Evolutionary conservation across 2,888 invertebrate genomes (phyloP), one percentile per base, ranked within the genome.

Genomic region (Drosophila falleni): DNA sequence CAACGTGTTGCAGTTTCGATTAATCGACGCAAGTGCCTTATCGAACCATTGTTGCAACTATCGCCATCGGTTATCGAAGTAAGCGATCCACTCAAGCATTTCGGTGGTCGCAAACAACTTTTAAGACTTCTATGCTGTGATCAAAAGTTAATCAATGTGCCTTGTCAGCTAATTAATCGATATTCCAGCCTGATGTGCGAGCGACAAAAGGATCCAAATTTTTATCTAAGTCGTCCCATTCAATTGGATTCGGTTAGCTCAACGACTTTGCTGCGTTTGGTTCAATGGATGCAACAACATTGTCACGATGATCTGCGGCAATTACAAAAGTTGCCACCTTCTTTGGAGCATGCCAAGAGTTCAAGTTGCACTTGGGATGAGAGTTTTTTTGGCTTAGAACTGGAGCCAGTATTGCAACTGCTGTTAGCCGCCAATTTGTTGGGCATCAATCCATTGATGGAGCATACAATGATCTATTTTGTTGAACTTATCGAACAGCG

Each of bases 261-360:
- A 5, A 6, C 1, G 1, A 74, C 63, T 0, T 2, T 87, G 42
- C 10, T 46, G 0, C 67, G 65, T 0, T 15, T 84, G 3, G n/a
- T 81, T 0, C 6, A 35, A 0, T 83, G 87, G 81, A 75, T 83
- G 79, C 54, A 78, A 0, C 66, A 63, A 8, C 75, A 83, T 51
- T 42, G 37, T 6, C 8, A 68, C 8, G 67, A 78, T 1, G 50
- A 74, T 44, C 5, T 67, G 0, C 35, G 23, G 0, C 49, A 50
- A 26, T 16, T 79, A 50, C 46, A 55, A 0, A 23, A 37, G 6
- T 5, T 19, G 5, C 0, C 19, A 6, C 81, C 70, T 1, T 31
- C 42, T 5, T 4, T 59, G 1, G 23, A 11, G 1, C 31, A 54
- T 47, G 58, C 56, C 9, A n/a, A 13, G 8, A 49, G 19, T 2